Base-by-base conservation (phyloP, 1,140 invertebrate genomes). In the Lepidotrigona ventralis region DNA sequence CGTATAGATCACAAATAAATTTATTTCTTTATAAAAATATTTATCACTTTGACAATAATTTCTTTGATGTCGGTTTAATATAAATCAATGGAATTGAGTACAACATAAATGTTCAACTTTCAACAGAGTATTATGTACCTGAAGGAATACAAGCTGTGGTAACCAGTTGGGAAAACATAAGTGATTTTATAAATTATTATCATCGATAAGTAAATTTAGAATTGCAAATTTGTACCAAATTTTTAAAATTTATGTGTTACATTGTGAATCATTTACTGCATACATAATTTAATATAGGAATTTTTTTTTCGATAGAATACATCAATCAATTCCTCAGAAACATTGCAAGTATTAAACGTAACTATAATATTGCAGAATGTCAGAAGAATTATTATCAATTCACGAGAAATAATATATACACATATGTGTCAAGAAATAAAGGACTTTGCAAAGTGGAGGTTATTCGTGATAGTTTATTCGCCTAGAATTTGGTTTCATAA, bases 131-230 rank as follows among this genome's bases (percentile, higher is more conserved):
- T 63, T 60, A 85, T 6, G 70, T 74, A 12, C 60, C 84, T 4
- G 33, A 14, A 12, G 46, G 84, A 17, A 11, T 84, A 29, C 14
- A 70, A 6, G 92, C 85, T 12, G 75, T 75, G 46, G 90, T 95
- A 46, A 92, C 92, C 72, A 95, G 95, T 33, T 95, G 95, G 95
- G 95, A 95, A 54, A 92, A 81, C 56, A 92, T 93, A 86, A 86
- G 78, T 85, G n/a, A 33, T 5, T 19, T 64, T 14, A 58, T 53
- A 64, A 64, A 53, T 63, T 73, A 56, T 54, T 23, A 33, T 39
- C 6, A 29, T 29, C 6, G 5, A 8, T 23, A 68, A 33, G 5
- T 12, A 9, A 0, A 19, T 33, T 68, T 68, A 11, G 19, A 68
- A 21, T 21, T 68, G 12, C 17, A 69, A 69, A 19, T 58, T 46